Evolutionary conservation across 2,113 vertebrate species (phyloP), one percentile per base, ranked within the genome.

Genomic region (Corvus cornix): DNA sequence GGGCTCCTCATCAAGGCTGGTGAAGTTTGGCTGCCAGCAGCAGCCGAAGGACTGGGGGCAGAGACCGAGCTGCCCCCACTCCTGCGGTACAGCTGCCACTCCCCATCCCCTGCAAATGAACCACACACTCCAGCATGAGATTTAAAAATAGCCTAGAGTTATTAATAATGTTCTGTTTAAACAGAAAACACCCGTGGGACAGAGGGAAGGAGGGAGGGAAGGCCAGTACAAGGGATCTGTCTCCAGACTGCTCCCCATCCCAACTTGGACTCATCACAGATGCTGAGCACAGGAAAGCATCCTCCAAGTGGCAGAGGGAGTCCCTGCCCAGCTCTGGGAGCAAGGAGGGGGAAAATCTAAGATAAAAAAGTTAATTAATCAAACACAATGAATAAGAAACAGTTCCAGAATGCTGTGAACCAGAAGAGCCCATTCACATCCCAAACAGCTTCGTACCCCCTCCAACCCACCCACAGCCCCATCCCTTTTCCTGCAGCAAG

Each of bases 401-500:
- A 0, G 24, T 62, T 87, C 66, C 46, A 62, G 26, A 69, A 1
- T 0, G 4, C n/a, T 11, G 49, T 7, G 41, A 90, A 46, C 37
- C 69, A 74, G 28, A 60, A 44, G 51, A 66, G 27, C 17, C 48
- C 56, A 5, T 23, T 53, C 4, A 1, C 51, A 44, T 26, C 46
- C 26, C 9, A 2, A 21, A 18, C 0, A 0, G 31, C 14, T 73
- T 69, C n/a, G 10, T 3, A 1, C 3, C 7, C 31, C 8, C 72
- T 27, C 13, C 75, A 52, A 69, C 31, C 18, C 43, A 7, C 6
- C 18, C 30, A 43, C 31, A 67, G 78, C 23, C 60, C 16, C 0
- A 0, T 39, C 15, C 53, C n/a, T 37, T 73, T 7, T 9, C 48
- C 63, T 24, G 31, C 48, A 59, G 28, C 39, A 49, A 28, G 28